Evolutionary conservation across 2,113 vertebrate genomes (phyloP).

Genomic region (Grus americana): DNA sequence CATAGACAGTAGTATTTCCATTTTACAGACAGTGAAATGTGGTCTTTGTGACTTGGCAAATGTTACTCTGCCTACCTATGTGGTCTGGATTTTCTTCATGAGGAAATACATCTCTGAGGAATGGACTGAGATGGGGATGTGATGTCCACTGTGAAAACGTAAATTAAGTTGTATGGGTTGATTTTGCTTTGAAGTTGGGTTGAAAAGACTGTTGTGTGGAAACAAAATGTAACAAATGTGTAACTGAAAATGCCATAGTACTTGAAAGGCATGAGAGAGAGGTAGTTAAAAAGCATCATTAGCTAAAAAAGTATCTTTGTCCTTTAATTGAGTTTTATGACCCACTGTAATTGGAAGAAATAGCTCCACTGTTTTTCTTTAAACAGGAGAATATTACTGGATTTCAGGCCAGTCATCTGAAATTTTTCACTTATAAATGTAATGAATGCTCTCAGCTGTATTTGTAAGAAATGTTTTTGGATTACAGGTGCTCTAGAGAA

Average conservation of each 20-base stretch:
- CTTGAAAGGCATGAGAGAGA: not conserved
- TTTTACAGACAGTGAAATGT: not conserved
- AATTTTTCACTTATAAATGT: not conserved
- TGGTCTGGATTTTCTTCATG: not conserved
- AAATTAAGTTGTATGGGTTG: not conserved
- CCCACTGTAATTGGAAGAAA: not conserved
- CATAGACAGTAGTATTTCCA: not conserved
- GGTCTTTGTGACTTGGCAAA: not conserved
- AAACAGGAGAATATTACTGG: not conserved
- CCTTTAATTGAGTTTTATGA: constrained; percentile 9
- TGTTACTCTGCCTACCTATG: not conserved
- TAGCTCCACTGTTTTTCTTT: not conserved
- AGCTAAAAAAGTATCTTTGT: not conserved
- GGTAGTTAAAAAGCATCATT: not conserved
- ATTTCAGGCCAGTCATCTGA: not conserved
- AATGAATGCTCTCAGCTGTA: constrained; percentile 15
- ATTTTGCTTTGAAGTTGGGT: constrained; percentile 4
- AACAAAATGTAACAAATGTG: not conserved
- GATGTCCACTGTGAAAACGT: not conserved
- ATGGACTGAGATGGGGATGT: not conserved
- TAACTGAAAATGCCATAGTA: not conserved
- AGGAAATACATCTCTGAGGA: not conserved
- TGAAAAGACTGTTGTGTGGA: not conserved
- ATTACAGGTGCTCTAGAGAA: constrained; percentile 33
- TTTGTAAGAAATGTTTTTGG: constrained; percentile 30